A percentile compares a stretch with the other conserved stretches of the same genome.
phyloP scores from a whole-genome alignment of 2,797 vertebrate species.

The Bovichtus diacanthus region DNA sequence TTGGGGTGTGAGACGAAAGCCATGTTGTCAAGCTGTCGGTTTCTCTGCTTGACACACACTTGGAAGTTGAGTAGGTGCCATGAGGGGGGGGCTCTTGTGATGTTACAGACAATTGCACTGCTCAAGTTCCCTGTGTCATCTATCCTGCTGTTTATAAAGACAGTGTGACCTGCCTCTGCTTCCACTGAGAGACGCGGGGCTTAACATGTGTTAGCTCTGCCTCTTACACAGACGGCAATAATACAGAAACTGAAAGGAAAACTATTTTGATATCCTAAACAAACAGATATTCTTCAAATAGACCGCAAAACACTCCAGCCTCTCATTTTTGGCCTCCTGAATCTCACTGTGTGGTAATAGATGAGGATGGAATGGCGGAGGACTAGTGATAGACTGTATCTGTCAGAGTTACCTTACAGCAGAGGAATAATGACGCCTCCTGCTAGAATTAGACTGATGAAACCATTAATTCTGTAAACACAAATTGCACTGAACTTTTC shows the following conservation, averaged over 20 bases:
- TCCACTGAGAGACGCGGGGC: slow-evolving; percentile 41
- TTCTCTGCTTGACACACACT: slow-evolving; percentile 74
- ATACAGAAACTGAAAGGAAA: slow-evolving; percentile 22
- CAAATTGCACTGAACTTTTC: slow-evolving; percentile 85
- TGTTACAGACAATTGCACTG: slow-evolving; percentile 74
- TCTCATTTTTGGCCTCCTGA: slow-evolving; percentile 4
- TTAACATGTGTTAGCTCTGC: slow-evolving; percentile 43
- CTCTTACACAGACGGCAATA: slow-evolving; percentile 21
- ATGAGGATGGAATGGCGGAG: slow-evolving; percentile 27
- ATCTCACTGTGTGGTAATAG: slow-evolving; percentile 25
- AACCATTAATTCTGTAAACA: slow-evolving; percentile 80
- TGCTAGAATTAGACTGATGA: slow-evolving; percentile 77
- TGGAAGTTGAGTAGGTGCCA: slow-evolving; percentile 74
- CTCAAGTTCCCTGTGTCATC: slow-evolving; percentile 66
- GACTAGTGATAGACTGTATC: slow-evolving; percentile 57
- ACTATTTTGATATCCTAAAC: slow-evolving; percentile 30
- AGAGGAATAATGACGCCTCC: slow-evolving; percentile 73
- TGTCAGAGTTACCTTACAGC: slow-evolving; percentile 66
- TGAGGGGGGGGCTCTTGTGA: slow-evolving; percentile 62
- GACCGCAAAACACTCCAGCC: background rate
- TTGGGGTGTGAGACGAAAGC: slow-evolving; percentile 74
- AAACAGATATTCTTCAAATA: slow-evolving; percentile 24
- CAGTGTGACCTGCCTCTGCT: slow-evolving; percentile 55
- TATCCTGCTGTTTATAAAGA: slow-evolving; percentile 71
- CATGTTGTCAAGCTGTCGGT: slow-evolving; percentile 73